A percentile compares a stretch with the other conserved stretches of the same genome.
Conservation (phyloP, 1,140 invertebrate genomes). For the Lasioglossum albipes region DNA sequence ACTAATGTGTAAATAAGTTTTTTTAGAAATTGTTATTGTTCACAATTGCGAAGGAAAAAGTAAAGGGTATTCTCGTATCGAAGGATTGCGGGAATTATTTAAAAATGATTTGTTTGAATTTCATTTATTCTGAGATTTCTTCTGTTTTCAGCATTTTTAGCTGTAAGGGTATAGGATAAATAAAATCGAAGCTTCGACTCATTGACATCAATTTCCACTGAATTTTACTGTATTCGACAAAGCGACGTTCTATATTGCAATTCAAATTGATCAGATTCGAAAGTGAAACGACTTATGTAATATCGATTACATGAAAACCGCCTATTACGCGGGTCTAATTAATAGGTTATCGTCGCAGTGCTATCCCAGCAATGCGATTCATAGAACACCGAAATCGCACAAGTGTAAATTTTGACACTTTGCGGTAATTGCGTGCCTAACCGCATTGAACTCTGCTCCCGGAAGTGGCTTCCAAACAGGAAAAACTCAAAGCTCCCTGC, state of each 20-base stretch:
- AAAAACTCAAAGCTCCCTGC: neutral
- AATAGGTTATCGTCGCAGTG: neutral
- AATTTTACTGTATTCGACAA: neutral
- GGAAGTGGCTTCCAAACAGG: neutral
- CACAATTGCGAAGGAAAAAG: no score
- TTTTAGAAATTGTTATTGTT: no score
- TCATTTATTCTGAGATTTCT: no score
- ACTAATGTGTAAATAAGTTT: no score
- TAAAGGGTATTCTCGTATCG: no score
- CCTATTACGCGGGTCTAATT: neutral
- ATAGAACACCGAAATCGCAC: neutral
- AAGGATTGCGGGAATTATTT: no score
- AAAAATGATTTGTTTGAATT: no score
- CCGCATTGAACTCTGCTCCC: neutral
- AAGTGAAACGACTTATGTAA: neutral
- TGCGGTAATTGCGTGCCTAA: neutral
- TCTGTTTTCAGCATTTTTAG: no score
- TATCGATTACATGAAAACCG: neutral
- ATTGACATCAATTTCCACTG: no score
- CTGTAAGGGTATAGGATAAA: no score
- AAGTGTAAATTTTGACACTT: conserved; percentile 26
- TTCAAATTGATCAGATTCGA: neutral
- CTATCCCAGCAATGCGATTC: neutral
- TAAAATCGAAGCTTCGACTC: no score
- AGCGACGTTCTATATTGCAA: neutral